Conservation (phyloP, 1,140 invertebrate genomes). For the Drosophila mayri region DNA sequence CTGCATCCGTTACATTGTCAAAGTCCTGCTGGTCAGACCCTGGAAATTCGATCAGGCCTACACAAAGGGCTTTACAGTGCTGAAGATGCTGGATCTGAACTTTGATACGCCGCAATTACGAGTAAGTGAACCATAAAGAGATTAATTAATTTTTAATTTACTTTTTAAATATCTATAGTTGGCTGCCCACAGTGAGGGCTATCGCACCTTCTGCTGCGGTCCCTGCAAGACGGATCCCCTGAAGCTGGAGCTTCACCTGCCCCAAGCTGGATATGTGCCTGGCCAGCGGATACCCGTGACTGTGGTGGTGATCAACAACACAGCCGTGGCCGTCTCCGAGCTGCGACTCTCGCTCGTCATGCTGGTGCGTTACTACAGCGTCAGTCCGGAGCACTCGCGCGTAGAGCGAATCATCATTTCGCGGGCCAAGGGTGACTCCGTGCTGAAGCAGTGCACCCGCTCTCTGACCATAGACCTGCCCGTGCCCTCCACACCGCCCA, state of each 20-base stretch:
- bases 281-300: constrained; percentile 76
- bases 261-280: constrained; percentile 78
- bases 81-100: constrained; percentile 91
- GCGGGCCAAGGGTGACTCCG: constrained; percentile 85
- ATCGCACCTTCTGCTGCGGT: constrained; percentile 77
- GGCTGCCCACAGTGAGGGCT: constrained; percentile 68
- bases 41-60: constrained; percentile 91
- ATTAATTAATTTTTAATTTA: not conserved
- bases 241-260: constrained; percentile 72
- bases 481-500: constrained; percentile 90
- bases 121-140: constrained; percentile 30
- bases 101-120: constrained; percentile 84
- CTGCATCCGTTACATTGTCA: constrained; percentile 89
- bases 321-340: constrained; percentile 85
- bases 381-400: constrained; percentile 87
- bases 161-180: constrained; percentile 26
- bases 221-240: constrained; percentile 78
- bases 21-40: constrained; percentile 89
- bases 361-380: constrained; percentile 80
- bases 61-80: constrained; percentile 90
- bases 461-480: constrained; percentile 84
- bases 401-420: constrained; percentile 86
- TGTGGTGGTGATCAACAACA: constrained; percentile 82
- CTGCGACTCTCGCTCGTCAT: constrained; percentile 86
- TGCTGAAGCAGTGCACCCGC: constrained; percentile 83